Conservation (phyloP, 2,888 invertebrate genomes). For the Eutolmus rufibarbis region DNA sequence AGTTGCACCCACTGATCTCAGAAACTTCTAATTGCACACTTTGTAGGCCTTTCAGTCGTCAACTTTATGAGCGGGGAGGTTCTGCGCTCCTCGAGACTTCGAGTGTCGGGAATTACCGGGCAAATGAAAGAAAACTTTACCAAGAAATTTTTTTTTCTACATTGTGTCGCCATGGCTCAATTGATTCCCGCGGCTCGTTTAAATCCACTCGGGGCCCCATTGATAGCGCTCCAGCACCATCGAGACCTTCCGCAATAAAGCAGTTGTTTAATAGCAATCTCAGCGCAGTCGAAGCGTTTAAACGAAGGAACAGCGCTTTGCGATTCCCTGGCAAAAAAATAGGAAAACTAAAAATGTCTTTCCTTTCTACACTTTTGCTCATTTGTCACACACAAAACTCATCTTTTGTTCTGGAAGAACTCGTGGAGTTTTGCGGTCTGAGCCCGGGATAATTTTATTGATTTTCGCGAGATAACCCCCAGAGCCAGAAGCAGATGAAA, state of each 20-base stretch:
- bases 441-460: neutral
- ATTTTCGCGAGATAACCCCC: neutral
- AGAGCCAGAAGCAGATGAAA: neutral
- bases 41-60: neutral
- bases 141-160: neutral
- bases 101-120: neutral
- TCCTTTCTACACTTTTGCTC: neutral
- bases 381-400: neutral
- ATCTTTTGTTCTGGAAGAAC: neutral
- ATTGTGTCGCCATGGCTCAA: neutral
- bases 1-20: neutral
- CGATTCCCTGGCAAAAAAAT: neutral
- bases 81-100: neutral
- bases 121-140: neutral
- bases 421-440: neutral
- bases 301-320: slow-evolving; percentile 5
- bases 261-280: slow-evolving; percentile 15
- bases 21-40: neutral
- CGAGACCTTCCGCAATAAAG: slow-evolving; percentile 13
- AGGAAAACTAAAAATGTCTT: neutral
- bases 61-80: neutral
- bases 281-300: neutral
- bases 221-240: slow-evolving; percentile 8
- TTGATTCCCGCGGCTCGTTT: neutral
- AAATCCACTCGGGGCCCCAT: slow-evolving; percentile 9